These are phyloP conservation scores for Acridotheres tristis DNA, from an alignment of 2,797 vertebrate genomes.

Conservation along the genomic window DNA sequence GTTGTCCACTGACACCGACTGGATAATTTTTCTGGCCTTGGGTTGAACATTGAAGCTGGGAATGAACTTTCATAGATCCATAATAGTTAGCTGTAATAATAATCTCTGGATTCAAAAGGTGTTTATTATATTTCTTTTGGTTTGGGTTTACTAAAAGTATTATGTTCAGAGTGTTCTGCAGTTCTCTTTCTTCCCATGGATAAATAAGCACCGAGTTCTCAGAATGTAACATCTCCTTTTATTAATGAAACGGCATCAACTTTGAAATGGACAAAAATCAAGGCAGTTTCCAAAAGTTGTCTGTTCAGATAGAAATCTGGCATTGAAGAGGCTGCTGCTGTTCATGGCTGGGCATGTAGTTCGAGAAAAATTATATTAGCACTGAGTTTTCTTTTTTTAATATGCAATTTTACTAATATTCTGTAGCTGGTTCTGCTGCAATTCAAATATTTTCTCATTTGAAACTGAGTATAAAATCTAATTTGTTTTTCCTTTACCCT, in stretches of 20 bases:
- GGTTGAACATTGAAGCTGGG: neutral
- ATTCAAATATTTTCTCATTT: constrained; percentile 9
- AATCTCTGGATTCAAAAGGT: neutral
- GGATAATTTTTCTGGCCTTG: neutral
- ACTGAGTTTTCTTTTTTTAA: neutral
- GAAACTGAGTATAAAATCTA: neutral
- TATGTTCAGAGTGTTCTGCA: neutral
- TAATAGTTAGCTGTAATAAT: neutral
- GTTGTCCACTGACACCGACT: neutral
- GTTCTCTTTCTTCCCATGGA: neutral
- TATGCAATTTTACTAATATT: neutral
- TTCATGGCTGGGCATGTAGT: neutral
- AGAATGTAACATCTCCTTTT: neutral
- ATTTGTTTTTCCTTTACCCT: constrained; percentile 14
- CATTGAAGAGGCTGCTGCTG: neutral
- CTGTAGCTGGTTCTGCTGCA: neutral
- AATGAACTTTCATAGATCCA: neutral
- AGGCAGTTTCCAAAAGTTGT: neutral
- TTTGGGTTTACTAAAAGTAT: neutral
- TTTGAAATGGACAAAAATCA: neutral
- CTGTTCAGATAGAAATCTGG: neutral
- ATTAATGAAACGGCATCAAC: neutral
- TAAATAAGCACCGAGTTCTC: neutral
- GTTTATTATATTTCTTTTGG: neutral
- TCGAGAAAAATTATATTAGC: neutral